phyloP scores from a whole-genome alignment of 2,797 vertebrate species.

The Tachyglossus aculeatus region DNA sequence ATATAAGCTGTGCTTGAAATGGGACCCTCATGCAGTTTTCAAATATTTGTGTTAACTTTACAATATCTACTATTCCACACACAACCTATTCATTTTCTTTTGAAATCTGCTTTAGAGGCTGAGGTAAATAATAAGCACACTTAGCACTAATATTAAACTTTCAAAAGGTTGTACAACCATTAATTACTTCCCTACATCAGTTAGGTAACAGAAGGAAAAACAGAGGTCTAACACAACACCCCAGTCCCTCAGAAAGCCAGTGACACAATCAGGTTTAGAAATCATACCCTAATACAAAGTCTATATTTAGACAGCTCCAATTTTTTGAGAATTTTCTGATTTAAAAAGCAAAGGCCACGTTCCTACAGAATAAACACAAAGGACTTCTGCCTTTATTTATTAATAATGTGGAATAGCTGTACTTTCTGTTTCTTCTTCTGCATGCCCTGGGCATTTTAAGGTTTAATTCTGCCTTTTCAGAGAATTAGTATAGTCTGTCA shows the following conservation, averaged over 20 bases:
- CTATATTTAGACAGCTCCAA: constrained; percentile 21
- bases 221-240: constrained; percentile 18
- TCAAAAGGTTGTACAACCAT: constrained; percentile 9
- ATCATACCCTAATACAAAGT: constrained; percentile 4
- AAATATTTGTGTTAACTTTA: neutral
- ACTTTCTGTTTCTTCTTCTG: too few relatives aligned
- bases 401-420: too few relatives aligned
- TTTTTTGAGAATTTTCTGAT: neutral
- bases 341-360: neutral
- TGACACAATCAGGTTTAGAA: constrained; percentile 17
- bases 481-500: too few relatives aligned
- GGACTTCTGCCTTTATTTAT: neutral
- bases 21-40: neutral
- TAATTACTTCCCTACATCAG: constrained; percentile 31
- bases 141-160: neutral
- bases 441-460: too few relatives aligned
- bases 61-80: neutral
- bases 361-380: neutral
- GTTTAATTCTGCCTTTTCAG: too few relatives aligned
- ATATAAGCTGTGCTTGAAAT: neutral
- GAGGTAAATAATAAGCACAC: constrained; percentile 4
- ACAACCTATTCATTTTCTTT: neutral
- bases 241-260: neutral
- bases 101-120: constrained; percentile 14
- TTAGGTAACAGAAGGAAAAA: constrained; percentile 12